Percentiles rank a stretch among this genome's conserved stretches.
Evolutionary conservation across 2,888 invertebrate species (phyloP).

Genomic region (Trissoscelio sp.): DNA sequence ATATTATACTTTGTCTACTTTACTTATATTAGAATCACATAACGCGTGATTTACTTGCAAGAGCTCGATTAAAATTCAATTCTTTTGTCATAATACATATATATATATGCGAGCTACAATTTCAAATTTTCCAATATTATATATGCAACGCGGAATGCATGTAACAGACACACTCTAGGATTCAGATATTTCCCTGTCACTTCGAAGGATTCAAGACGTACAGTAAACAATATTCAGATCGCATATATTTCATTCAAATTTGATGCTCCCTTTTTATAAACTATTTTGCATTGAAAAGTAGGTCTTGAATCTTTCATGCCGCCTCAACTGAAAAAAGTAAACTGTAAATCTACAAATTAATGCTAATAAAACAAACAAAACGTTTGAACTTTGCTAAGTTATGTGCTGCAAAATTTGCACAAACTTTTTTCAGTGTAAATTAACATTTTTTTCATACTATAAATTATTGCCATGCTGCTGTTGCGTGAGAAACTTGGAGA

Average conservation of each 20-base stretch:
- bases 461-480: conserved; percentile 57
- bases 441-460: background rate
- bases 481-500: conserved; percentile 69
- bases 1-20: conserved; percentile 5
- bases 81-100: conserved; percentile 46
- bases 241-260: background rate
- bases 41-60: conserved; percentile 19
- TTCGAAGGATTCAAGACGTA: conserved; percentile 24
- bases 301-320: background rate
- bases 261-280: no score
- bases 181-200: conserved; percentile 71
- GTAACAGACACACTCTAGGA: conserved; percentile 82
- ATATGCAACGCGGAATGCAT: conserved; percentile 77
- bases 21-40: conserved; percentile 28
- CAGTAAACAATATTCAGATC: background rate
- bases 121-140: conserved; percentile 54
- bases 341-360: background rate
- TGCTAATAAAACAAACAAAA: background rate
- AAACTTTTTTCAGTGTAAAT: background rate
- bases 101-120: conserved; percentile 42
- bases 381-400: background rate
- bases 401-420: background rate
- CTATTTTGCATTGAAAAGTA: background rate
- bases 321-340: background rate
- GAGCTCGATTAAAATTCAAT: conserved; percentile 35